Percentiles rank a stretch among this genome's conserved stretches.
phyloP scores from a whole-genome alignment of 2,113 vertebrate genomes.

The Porphyrio hochstetteri region DNA sequence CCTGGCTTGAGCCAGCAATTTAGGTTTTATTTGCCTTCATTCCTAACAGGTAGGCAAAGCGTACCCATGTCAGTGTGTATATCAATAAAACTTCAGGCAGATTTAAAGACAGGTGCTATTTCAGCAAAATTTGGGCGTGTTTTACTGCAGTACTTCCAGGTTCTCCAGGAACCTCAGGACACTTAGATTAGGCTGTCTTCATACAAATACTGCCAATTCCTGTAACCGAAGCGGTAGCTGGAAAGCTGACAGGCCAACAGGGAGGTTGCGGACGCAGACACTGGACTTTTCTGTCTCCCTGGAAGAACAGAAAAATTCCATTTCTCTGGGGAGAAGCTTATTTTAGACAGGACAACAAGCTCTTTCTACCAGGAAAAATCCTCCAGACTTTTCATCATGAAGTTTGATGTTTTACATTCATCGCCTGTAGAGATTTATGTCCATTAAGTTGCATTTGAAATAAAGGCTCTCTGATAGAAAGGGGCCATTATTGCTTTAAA shows the following conservation, averaged over 20 bases:
- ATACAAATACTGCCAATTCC: neutral
- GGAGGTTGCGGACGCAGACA: neutral
- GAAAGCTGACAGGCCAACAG: neutral
- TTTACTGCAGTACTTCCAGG: neutral
- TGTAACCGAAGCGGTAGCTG: neutral
- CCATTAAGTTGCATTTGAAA: constrained; percentile 18
- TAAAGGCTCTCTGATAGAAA: constrained; percentile 5
- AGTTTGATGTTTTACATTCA: neutral
- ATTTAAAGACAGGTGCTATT: neutral
- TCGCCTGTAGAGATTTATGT: constrained; percentile 5
- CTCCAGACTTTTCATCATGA: neutral
- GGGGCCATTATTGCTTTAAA: constrained; percentile 6
- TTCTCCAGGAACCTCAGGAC: neutral
- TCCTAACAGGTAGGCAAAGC: neutral
- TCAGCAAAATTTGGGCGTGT: neutral
- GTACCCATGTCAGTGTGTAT: neutral
- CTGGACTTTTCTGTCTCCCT: neutral
- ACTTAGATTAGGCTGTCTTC: neutral
- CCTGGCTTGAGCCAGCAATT: neutral
- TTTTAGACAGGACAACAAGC: neutral
- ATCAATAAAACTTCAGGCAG: neutral
- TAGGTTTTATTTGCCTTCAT: neutral
- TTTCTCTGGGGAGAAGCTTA: neutral
- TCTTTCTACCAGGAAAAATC: neutral
- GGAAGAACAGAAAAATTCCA: neutral